Evolutionary conservation across 2,888 invertebrate species (phyloP), one percentile per base, ranked within the genome.

Genomic region (Perizoma flavofasciatum): DNA sequence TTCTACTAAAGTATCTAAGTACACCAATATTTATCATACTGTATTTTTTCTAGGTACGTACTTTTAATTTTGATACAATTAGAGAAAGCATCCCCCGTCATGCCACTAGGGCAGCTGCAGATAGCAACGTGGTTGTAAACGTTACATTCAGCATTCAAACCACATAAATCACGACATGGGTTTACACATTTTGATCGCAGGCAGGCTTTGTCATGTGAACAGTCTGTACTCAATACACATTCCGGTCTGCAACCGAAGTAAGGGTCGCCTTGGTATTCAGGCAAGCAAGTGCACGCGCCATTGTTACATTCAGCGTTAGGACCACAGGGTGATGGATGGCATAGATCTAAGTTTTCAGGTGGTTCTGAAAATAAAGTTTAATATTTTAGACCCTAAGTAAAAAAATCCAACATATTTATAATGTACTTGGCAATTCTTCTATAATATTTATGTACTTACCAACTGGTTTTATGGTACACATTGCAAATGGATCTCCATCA

Each of bases 81-180:
- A 39, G 93, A 89, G 74, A 96, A 96, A n/a, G 96, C 94, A 80
- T 95, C 95, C 49, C 96, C 96, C 33, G 93, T 93, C 87, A 92
- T 94, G 47, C 94, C 95, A 54, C 82, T 78, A 37, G 92, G 93
- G 77, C 96, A 96, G 60, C 93, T 93, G 70, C 94, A 94, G 75
- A 93, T 89, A 35, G 94, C 93, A 48, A 94, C 88, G 65, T 94
- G 97, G 75, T 97, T 96, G 55, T 96, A 94, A 10, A 96, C 96
- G 73, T 95, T 95, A 77, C 97, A 97, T 58, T 95, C 92, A 1
- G 97, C 95, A 77, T 95, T 95, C 53, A 93, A 86, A 7, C 96
- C 97, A 78, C 97, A 97, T 72, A 95, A 95, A 65, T 95, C 95
- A n/a, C 94, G 94, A 73, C 97, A 97, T 5, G 97, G 97, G 85